Conservation (phyloP, 2,888 invertebrate species). For the Drosophila mayaguana region DNA sequence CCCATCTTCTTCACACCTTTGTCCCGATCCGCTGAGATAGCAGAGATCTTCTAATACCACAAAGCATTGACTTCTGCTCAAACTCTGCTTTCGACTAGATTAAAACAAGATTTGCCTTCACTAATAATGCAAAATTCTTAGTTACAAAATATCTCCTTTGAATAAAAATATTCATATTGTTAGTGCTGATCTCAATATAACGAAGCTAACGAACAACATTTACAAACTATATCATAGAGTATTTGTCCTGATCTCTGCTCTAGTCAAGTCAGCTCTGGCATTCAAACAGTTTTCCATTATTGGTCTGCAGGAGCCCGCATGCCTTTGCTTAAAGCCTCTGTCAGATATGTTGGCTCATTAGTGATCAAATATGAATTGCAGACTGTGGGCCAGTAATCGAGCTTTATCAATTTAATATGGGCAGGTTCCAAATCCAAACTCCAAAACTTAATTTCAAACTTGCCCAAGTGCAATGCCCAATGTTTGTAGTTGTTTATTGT, state of each 20-base stretch:
- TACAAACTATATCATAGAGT: background rate
- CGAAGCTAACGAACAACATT: background rate
- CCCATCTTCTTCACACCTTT: no score
- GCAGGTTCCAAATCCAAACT: conserved; percentile 3
- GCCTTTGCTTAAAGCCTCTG: background rate
- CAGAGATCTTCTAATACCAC: background rate
- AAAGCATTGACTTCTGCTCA: background rate
- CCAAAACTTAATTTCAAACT: conserved; percentile 11
- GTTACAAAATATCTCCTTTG: background rate
- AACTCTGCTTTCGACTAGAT: background rate
- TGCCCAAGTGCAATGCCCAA: conserved; percentile 15
- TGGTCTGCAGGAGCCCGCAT: background rate
- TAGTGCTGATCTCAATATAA: background rate
- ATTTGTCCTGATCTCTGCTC: background rate
- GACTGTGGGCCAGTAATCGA: conserved; percentile 16
- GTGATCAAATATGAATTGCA: conserved; percentile 13
- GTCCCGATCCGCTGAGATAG: background rate
- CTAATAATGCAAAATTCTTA: background rate
- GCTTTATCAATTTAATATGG: conserved; percentile 37
- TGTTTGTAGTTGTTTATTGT: conserved; percentile 22
- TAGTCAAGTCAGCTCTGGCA: background rate
- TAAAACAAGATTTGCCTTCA: background rate
- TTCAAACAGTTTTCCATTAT: background rate
- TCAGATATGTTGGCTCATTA: background rate
- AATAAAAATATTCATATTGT: background rate